Conservation (phyloP, 2,797 vertebrate species). For the Tapirus indicus region DNA sequence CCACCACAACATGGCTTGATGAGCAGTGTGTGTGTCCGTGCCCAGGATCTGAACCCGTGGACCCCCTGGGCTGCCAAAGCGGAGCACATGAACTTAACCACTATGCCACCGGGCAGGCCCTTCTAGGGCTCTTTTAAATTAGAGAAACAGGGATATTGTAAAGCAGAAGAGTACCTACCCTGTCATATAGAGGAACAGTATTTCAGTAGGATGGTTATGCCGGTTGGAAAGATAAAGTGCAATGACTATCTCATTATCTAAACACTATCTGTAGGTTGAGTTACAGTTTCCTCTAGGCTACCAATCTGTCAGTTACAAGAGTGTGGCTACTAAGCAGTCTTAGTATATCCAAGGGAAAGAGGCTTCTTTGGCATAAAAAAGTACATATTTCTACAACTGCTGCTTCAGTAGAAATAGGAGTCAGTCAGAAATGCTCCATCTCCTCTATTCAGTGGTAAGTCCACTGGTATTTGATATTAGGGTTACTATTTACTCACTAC, state of each 20-base stretch:
- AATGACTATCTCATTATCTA: neutral
- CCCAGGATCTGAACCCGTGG: too few relatives aligned
- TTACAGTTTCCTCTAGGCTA: neutral
- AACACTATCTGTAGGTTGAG: neutral
- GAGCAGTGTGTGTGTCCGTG: too few relatives aligned
- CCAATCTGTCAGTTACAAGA: neutral
- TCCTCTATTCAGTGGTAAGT: too few relatives aligned
- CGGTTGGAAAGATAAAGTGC: neutral
- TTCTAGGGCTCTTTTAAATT: neutral
- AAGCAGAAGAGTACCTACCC: neutral
- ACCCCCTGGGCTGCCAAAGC: too few relatives aligned
- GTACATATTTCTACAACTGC: neutral
- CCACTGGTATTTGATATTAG: neutral
- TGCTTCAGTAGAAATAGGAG: neutral
- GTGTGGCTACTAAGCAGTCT: neutral
- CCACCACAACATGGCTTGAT: too few relatives aligned
- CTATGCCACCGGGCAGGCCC: too few relatives aligned
- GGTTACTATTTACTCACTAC: too few relatives aligned
- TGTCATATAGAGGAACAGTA: too few relatives aligned
- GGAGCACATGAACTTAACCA: too few relatives aligned
- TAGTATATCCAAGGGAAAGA: neutral
- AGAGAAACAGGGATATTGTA: neutral
- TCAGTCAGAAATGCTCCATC: too few relatives aligned
- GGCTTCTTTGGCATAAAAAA: neutral
- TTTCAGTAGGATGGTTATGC: neutral